Base-by-base conservation (phyloP, 2,888 invertebrate genomes). In the Sphaerophoria taeniata region DNA sequence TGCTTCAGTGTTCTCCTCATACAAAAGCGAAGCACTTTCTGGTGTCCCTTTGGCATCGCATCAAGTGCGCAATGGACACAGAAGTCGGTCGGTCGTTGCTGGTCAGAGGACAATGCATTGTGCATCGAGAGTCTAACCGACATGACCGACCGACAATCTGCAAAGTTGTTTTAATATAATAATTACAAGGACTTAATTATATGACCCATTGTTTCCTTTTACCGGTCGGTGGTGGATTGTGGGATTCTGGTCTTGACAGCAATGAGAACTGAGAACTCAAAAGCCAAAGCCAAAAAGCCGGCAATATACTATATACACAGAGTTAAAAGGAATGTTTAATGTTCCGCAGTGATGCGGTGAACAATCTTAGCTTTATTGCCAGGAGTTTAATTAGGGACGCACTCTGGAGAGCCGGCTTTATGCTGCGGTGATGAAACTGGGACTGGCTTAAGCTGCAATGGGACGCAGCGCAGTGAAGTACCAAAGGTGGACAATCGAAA, bases 101-200 rank as follows among this genome's bases (percentile, higher is more conserved):
- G 53, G 67, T 67, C 53, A 14, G 67, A 69, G 82, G 78, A 83
- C 73, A 83, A 78, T 78, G 78, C 69, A 71, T 58, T 73, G 73
- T 39, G 61, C 12, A 12, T 9, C 39, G 51, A 63, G 61, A 70
- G 69, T 67, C 75, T 60, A 75, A 71, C 16, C 76, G 43, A 49
- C 47, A 34, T n/a, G n/a, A n/a, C 14, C 2, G 16, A 39, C 5
- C 24, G 24, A 81, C 85, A 81, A 67, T 81, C 81, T 75, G 47
- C 63, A 63, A 80, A 85, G 81, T 63, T 85, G 76, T 76, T 81
- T 85, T 85, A 85, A 85, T 81, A 81, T 73, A 85, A 85, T 85
- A 85, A 85, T 85, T 85, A 85, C 85, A 85, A 85, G 85, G 76
- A 70, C 70, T 85, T 81, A 85, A 85, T 85, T 85, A 85, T 85